These are phyloP conservation scores for Rissa tridactyla DNA, from an alignment of 2,113 vertebrate species.

Conservation along the genomic window DNA sequence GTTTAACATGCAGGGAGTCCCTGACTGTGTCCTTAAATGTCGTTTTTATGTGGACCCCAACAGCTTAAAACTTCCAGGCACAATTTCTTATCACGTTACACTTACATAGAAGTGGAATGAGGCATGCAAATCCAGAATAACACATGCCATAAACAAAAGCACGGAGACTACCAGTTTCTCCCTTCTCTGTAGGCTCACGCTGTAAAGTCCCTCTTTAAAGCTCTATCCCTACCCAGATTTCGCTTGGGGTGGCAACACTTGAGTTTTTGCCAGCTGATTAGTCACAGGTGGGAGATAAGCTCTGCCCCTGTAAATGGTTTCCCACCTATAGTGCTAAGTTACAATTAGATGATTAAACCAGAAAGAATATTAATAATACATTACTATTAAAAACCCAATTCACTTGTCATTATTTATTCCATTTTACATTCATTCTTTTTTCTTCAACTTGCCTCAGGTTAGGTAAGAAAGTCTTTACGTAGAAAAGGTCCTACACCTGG, in stretches of 20 bases:
- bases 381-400: not conserved
- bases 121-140: not conserved
- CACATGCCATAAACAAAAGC: not conserved
- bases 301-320: conserved; percentile 1
- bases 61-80: not conserved
- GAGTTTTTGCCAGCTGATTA: conserved; percentile 38
- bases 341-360: conserved; percentile 33
- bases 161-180: not conserved
- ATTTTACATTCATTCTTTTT: not conserved
- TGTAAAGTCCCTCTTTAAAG: not conserved
- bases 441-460: not conserved
- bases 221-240: not conserved
- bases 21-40: not conserved
- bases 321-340: conserved; percentile 8
- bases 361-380: conserved; percentile 18
- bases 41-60: not conserved
- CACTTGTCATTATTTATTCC: not conserved
- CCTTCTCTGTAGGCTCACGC: not conserved
- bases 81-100: not conserved
- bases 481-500: not conserved
- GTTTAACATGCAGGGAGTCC: not conserved
- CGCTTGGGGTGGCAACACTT: not conserved
- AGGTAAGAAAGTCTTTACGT: not conserved
- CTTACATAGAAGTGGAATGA: not conserved
- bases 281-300: not conserved